These are phyloP conservation scores for Tursiops truncatus DNA, from an alignment of 2,113 vertebrate genomes.

Conservation along the genomic window DNA sequence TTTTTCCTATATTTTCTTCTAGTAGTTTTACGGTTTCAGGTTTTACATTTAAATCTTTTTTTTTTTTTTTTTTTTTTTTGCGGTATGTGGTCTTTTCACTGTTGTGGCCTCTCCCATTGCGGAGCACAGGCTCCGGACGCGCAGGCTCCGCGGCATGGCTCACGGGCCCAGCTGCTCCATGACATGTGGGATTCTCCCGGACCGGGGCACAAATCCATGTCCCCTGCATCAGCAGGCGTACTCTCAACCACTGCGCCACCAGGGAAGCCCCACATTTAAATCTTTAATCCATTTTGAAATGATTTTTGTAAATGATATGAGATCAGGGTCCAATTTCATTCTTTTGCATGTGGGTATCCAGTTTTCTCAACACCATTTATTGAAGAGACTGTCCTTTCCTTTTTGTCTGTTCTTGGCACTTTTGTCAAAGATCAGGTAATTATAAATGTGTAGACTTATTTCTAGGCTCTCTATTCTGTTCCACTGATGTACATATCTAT, in stretches of 20 bases:
- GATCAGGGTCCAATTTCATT: background rate
- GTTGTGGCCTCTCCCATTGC: too few relatives aligned
- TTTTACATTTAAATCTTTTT: background rate
- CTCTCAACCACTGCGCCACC: too few relatives aligned
- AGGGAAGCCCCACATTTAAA: too few relatives aligned
- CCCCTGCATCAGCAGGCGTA: too few relatives aligned
- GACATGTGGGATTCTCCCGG: too few relatives aligned
- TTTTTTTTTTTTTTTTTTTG: too few relatives aligned
- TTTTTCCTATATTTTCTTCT: background rate
- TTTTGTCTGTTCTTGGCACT: background rate
- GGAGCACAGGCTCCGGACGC: too few relatives aligned
- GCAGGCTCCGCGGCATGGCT: too few relatives aligned
- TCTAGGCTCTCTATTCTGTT: background rate
- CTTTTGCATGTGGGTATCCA: background rate
- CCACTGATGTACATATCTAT: background rate
- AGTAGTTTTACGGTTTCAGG: background rate
- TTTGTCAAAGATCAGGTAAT: background rate
- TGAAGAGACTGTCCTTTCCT: background rate
- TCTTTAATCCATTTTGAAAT: background rate
- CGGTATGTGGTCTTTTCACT: too few relatives aligned
- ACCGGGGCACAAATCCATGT: too few relatives aligned
- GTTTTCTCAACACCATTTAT: background rate
- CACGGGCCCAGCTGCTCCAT: too few relatives aligned
- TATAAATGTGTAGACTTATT: background rate
- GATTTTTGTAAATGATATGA: background rate